These are phyloP conservation scores for Poecile atricapillus DNA, from an alignment of 2,113 vertebrate species.

Conservation along the genomic window DNA sequence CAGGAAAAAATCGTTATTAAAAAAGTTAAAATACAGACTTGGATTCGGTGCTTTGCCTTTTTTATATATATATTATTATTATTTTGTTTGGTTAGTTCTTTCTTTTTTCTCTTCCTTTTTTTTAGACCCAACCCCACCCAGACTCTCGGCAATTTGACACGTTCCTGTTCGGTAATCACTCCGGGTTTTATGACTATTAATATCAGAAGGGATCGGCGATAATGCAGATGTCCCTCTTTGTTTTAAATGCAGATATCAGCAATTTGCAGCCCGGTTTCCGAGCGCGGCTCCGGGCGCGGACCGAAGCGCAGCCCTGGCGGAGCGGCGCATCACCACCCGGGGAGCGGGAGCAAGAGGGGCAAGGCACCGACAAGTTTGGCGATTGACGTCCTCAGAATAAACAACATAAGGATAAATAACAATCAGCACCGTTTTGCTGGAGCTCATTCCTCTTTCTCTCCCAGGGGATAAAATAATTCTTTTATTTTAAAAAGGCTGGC, in stretches of 20 bases:
- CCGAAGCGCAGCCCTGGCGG: not conserved
- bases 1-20: conserved; percentile 93
- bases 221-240: not conserved
- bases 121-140: not conserved
- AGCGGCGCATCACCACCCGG: not conserved
- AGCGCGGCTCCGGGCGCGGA: not conserved
- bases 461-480: not conserved
- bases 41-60: conserved; percentile 76
- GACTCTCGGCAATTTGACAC: conserved; percentile 56
- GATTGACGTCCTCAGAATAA: not conserved
- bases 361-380: not conserved
- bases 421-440: not conserved
- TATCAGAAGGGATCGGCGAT: not conserved
- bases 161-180: conserved; percentile 43
- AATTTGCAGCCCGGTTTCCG: not conserved
- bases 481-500: not conserved
- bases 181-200: conserved; percentile 60
- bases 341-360: not conserved
- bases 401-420: not conserved
- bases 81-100: not conserved
- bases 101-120: not conserved
- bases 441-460: not conserved
- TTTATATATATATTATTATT: not conserved
- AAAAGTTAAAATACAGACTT: conserved; percentile 92
- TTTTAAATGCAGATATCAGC: not conserved